A percentile compares a stretch with the other conserved stretches of the same genome.
Conservation (phyloP, 2,888 invertebrate genomes). For the Sminthurides aquaticus region DNA sequence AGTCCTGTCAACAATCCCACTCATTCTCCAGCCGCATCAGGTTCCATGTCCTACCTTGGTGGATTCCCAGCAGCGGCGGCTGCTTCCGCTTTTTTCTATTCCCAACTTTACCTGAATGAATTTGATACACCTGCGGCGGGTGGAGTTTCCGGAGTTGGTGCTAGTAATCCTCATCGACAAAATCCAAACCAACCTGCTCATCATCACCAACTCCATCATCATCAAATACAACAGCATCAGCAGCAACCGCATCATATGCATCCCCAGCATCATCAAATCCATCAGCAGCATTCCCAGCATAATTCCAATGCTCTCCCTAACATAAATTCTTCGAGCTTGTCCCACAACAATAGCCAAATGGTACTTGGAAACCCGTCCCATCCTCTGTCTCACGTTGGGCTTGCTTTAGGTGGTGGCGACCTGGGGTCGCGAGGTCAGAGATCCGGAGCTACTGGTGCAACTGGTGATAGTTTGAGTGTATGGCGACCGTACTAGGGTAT, state of each 20-base stretch:
- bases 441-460: neutral
- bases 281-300: conserved; percentile 31
- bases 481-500: conserved; percentile 42
- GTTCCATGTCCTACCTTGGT: conserved; percentile 37
- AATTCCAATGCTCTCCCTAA: conserved; percentile 13
- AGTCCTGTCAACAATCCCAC: neutral
- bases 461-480: conserved; percentile 36
- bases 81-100: conserved; percentile 41
- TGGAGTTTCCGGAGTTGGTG: neutral
- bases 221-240: conserved; percentile 44
- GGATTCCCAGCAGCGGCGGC: conserved; percentile 41
- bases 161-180: conserved; percentile 4
- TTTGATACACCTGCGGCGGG: conserved; percentile 25
- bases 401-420: neutral
- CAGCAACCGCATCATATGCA: conserved; percentile 43
- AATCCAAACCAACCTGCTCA: conserved; percentile 29
- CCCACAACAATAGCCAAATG: conserved; percentile 51
- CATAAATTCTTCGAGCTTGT: conserved; percentile 5
- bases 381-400: conserved; percentile 3
- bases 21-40: conserved; percentile 3
- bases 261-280: conserved; percentile 44
- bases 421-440: conserved; percentile 10
- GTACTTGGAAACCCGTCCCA: conserved; percentile 47
- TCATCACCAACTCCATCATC: conserved; percentile 45
- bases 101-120: conserved; percentile 42